These are phyloP conservation scores for Ectropis crepuscularia DNA, from an alignment of 2,888 invertebrate genomes.

Conservation along the genomic window DNA sequence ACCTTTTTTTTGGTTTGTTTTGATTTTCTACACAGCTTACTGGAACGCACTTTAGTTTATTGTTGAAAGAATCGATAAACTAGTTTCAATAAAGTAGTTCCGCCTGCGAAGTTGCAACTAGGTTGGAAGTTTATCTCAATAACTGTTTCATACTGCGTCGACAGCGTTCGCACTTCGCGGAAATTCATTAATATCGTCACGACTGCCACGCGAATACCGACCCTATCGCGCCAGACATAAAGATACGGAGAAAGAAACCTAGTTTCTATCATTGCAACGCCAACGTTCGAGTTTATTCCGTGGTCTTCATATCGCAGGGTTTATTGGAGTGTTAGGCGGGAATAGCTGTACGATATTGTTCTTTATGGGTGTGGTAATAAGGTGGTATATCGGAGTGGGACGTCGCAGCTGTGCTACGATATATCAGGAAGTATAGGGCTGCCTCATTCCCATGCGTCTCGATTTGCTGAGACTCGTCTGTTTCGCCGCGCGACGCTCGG, in stretches of 20 bases:
- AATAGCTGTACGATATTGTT: conserved; percentile 1
- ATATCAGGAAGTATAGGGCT: conserved; percentile 30
- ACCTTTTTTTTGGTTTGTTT: no score
- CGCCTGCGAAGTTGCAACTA: background rate
- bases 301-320: conserved; percentile 16
- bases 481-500: background rate
- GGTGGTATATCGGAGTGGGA: conserved; percentile 11
- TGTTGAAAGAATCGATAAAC: no score
- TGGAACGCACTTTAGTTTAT: no score
- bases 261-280: conserved; percentile 8
- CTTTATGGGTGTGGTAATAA: conserved; percentile 12
- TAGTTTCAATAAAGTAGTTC: no score
- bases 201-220: conserved; percentile 21
- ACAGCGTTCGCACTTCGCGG: conserved; percentile 16
- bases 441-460: conserved; percentile 16
- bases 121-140: background rate
- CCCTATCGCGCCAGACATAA: conserved; percentile 17
- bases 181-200: conserved; percentile 46
- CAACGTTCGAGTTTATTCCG: conserved; percentile 18
- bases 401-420: conserved; percentile 26
- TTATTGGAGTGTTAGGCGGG: conserved; percentile 5
- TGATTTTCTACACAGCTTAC: no score
- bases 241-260: conserved; percentile 14
- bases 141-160: conserved; percentile 5
- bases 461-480: conserved; percentile 1